These are phyloP conservation scores for Borostomias antarcticus DNA, from an alignment of 2,797 vertebrate species.

Conservation along the genomic window DNA sequence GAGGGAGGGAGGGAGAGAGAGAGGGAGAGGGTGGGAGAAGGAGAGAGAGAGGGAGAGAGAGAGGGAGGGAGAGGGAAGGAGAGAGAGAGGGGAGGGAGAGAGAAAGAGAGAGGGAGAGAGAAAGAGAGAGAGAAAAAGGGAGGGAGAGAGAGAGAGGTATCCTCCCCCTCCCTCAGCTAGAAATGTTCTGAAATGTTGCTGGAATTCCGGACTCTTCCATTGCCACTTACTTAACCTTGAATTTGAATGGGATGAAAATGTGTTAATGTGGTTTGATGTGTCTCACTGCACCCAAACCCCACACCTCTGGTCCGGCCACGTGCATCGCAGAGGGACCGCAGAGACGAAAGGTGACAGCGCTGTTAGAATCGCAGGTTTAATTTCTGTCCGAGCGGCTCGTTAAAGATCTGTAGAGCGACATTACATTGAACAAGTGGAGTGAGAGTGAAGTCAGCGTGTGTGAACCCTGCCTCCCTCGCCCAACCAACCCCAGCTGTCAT, in stretches of 20 bases:
- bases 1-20: slow-evolving; percentile 45
- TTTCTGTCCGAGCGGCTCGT: slow-evolving; percentile 49
- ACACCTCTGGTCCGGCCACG: slow-evolving; percentile 6
- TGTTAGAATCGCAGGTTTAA: slow-evolving; percentile 41
- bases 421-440: slow-evolving; percentile 27
- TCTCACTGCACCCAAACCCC: slow-evolving; percentile 17
- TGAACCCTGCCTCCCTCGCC: slow-evolving; percentile 38
- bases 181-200: slow-evolving; percentile 28
- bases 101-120: slow-evolving; percentile 43
- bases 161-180: slow-evolving; percentile 34
- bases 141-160: slow-evolving; percentile 30
- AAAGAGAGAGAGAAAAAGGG: slow-evolving; percentile 21
- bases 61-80: too few relatives aligned
- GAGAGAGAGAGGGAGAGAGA: too few relatives aligned
- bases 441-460: slow-evolving; percentile 50
- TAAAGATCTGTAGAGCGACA: slow-evolving; percentile 26
- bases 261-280: slow-evolving; percentile 26
- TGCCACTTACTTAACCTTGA: slow-evolving; percentile 7
- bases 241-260: slow-evolving; percentile 21
- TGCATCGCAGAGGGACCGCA: slow-evolving; percentile 3
- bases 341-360: slow-evolving; percentile 22
- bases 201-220: slow-evolving; percentile 19
- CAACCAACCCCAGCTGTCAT: slow-evolving; percentile 41
- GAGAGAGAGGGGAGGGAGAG: too few relatives aligned
- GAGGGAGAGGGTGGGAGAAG: too few relatives aligned